Conservation (phyloP, 2,888 invertebrate species). For the Dynastes grantii region DNA sequence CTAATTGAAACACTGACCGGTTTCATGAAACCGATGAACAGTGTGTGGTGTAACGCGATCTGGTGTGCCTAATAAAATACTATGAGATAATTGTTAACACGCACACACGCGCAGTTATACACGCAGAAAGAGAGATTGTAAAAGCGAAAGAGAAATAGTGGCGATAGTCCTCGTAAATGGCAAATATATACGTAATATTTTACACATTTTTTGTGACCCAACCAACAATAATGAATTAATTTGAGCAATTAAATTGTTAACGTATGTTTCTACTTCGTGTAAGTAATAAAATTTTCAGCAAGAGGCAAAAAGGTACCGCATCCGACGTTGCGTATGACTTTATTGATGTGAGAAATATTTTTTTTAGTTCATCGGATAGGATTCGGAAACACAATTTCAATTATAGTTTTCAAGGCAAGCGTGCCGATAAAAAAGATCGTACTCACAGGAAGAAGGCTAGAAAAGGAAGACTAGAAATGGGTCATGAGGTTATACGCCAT, state of each 20-base stretch:
- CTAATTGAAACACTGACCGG: constrained; percentile 39
- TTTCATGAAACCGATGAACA: constrained; percentile 28
- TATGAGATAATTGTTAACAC: constrained; percentile 21
- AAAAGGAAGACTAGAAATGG: constrained; percentile 45
- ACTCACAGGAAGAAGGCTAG: constrained; percentile 45
- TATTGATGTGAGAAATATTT: constrained; percentile 15
- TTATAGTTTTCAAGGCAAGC: constrained; percentile 31
- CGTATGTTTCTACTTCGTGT: not conserved
- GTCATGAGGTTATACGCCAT: constrained; percentile 37
- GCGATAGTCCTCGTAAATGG: constrained; percentile 7
- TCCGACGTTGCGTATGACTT: not conserved
- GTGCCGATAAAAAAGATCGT: constrained; percentile 40
- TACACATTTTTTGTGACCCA: constrained; percentile 10
- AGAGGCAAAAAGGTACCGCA: not conserved
- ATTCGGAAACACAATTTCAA: constrained; percentile 34
- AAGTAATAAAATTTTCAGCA: not conserved
- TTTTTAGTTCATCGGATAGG: constrained; percentile 4
- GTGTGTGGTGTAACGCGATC: constrained; percentile 32
- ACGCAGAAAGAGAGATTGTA: no score
- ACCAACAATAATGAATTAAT: constrained; percentile 28
- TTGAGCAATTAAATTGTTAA: not conserved
- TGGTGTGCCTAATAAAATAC: constrained; percentile 24
- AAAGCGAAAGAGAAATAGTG: not conserved
- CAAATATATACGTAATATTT: constrained; percentile 16
- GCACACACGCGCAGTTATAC: not conserved